phyloP scores from a whole-genome alignment of 1,140 invertebrate genomes.

The Drosophila mojavensis region DNA sequence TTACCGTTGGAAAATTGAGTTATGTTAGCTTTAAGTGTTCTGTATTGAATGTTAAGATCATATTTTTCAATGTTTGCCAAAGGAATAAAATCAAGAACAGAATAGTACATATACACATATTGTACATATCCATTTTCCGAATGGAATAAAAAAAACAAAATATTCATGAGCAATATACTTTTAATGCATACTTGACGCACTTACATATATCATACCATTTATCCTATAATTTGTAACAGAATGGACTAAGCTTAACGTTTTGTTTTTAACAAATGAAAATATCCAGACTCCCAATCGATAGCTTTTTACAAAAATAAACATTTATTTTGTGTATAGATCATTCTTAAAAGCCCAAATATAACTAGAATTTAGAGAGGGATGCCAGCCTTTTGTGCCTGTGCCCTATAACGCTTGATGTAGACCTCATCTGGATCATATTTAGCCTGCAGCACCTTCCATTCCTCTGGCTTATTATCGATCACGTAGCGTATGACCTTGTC shows the following conservation, averaged over 20 bases:
- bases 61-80: too few relatives aligned
- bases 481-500: constrained; percentile 85
- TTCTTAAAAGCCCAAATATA: too few relatives aligned
- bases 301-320: background rate
- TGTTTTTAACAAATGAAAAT: background rate
- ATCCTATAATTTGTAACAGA: background rate
- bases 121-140: too few relatives aligned
- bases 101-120: too few relatives aligned
- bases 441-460: constrained; percentile 86
- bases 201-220: background rate
- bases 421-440: constrained; percentile 87
- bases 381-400: constrained; percentile 81
- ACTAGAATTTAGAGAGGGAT: constrained; percentile 63
- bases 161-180: constrained; percentile 3
- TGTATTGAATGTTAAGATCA: too few relatives aligned
- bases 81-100: too few relatives aligned
- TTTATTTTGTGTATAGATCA: background rate
- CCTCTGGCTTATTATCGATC: constrained; percentile 85
- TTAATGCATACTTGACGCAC: background rate
- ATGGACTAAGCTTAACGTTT: background rate
- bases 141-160: background rate
- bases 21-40: too few relatives aligned
- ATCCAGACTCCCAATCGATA: background rate
- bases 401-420: constrained; percentile 86
- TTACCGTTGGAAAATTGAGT: too few relatives aligned